Evolutionary conservation across 2,797 vertebrate species (phyloP), one percentile per base, ranked within the genome.

Genomic region (Cetoscarus ocellatus): DNA sequence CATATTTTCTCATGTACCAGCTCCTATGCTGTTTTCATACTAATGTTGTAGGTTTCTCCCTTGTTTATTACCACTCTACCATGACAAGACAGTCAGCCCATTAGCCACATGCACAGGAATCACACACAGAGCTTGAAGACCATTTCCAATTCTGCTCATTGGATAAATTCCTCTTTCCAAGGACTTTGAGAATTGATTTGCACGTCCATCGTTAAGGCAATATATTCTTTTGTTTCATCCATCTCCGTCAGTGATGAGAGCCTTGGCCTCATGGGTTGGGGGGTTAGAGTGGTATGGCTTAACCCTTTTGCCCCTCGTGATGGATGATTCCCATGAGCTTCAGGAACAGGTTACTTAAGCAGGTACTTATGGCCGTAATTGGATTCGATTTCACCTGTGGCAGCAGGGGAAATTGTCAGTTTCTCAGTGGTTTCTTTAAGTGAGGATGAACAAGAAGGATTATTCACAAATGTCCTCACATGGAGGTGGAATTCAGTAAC

Each of bases 361-460:
- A 78, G 85, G 82, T 88, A 86, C 78, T 92, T 88, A 89, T 75
- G 60, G 82, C 75, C 1, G 12, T 90, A 86, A 92, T 91, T 91
- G 86, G 83, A 86, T 86, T 92, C 73, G 77, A 90, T 91, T 79
- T 78, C 75, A 90, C 82, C 73, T 79, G 78, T 76, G 60, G 79
- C 49, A 11, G 62, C 70, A 3, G 67, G 38, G 42, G 6, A 15
- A 59, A 44, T 61, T 73, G 75, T 80, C 71, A 60, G 56, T 56
- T 68, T 75, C 66, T 60, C 18, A 6, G 61, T 13, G 18, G 43
- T 42, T 69, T 34, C 27, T 71, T 51, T 55, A 61, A 64, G 77
- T 6, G 56, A 54, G 55, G 56, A 50, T 45, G 68, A 77, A 65
- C 50, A 38, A n/a, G 65, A 36, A 8, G 9, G 35, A 64, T 73